Percentiles rank a stretch among this genome's conserved stretches.
phyloP scores from a whole-genome alignment of 2,797 vertebrate genomes.

The Brotula barbata region DNA sequence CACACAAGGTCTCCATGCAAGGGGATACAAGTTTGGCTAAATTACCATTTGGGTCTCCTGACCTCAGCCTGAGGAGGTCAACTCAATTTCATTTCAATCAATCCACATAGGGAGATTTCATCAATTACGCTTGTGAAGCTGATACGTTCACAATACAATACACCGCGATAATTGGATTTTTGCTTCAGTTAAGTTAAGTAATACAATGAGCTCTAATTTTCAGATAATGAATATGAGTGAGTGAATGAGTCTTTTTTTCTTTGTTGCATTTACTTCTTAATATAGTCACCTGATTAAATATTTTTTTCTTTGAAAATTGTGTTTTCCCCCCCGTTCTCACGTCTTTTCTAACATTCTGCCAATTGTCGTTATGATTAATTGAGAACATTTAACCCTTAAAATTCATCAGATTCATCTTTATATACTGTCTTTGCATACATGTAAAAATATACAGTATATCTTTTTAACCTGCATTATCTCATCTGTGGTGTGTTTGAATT shows the following conservation, averaged over 20 bases:
- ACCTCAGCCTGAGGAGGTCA: constrained; percentile 41
- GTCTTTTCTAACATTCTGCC: no score
- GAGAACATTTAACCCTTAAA: no score
- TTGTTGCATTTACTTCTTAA: no score
- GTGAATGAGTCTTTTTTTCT: no score
- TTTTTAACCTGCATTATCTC: background rate
- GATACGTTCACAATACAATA: constrained; percentile 27
- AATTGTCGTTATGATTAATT: no score
- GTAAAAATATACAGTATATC: background rate
- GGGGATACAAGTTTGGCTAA: constrained; percentile 36
- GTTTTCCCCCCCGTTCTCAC: no score
- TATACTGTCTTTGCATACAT: background rate
- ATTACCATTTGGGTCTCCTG: constrained; percentile 38
- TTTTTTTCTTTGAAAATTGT: background rate
- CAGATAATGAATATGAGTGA: no score
- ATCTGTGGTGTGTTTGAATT: no score
- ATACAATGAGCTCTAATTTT: no score
- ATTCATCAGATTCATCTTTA: background rate
- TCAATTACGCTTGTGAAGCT: constrained; percentile 27
- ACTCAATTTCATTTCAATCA: constrained; percentile 58
- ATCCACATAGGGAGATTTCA: constrained; percentile 38
- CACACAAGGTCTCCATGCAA: constrained; percentile 25
- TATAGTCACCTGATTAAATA: background rate
- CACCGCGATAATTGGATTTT: background rate
- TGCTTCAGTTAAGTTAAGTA: background rate